These are phyloP conservation scores for Varanus salvator DNA, from an alignment of 2,113 vertebrate species.

Conservation along the genomic window DNA sequence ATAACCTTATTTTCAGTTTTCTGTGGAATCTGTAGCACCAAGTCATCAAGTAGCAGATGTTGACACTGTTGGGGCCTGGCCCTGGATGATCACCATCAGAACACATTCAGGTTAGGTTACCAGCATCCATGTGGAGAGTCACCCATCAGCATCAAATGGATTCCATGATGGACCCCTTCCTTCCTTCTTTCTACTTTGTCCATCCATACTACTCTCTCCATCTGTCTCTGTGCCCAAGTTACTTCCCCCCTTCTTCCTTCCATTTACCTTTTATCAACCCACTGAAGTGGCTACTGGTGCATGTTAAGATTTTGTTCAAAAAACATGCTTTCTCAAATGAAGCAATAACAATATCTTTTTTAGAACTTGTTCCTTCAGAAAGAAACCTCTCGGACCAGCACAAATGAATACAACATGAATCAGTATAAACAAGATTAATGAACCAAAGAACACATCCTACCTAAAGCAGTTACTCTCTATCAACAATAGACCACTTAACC, in stretches of 20 bases:
- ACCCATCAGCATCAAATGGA: conserved; percentile 34
- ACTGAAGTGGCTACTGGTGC: background rate
- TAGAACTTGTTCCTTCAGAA: background rate
- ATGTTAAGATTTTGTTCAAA: background rate
- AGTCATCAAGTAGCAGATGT: background rate
- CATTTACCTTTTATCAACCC: too few relatives aligned
- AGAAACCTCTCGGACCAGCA: background rate
- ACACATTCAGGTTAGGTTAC: background rate
- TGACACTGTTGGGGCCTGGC: conserved; percentile 40
- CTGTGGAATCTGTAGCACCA: conserved; percentile 4
- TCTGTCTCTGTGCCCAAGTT: too few relatives aligned
- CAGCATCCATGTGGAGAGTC: conserved; percentile 52
- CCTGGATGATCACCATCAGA: conserved; percentile 59
- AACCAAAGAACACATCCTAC: background rate
- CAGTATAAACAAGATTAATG: background rate
- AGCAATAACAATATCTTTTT: background rate
- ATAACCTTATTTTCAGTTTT: too few relatives aligned
- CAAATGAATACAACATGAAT: background rate
- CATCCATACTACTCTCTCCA: too few relatives aligned
- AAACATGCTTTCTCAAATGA: background rate
- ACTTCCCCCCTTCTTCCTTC: too few relatives aligned
- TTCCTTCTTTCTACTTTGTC: too few relatives aligned
- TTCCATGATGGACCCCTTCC: conserved; percentile 51
- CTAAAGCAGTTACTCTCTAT: background rate
- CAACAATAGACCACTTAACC: background rate